Evolutionary conservation across 2,888 invertebrate genomes (phyloP), one percentile per base, ranked within the genome.

Genomic region (Phalera bucephala): DNA sequence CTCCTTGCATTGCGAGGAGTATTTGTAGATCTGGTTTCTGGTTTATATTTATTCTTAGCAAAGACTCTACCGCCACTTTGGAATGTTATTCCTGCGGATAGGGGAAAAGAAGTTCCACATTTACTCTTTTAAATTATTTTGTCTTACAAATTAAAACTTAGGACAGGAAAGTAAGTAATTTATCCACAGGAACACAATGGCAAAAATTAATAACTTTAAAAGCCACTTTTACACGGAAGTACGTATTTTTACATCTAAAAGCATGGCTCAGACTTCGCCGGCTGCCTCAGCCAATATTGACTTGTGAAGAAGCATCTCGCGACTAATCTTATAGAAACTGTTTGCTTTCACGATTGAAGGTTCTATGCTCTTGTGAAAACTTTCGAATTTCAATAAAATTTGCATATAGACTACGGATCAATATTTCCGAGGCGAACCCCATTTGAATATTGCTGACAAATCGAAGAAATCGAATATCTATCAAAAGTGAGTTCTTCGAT

Each of bases 261-360:
- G 36, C 37, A 25, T 45, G 27, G 38, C 31, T 13, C 37, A 48
- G 59, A 46, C 59, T 61, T 50, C 59, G 55, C 40, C 56, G 53
- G 59, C 64, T 52, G 60, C 58, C 66, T 57, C 59, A 67, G 78
- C 79, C 79, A 82, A 83, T 82, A 85, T 85, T 84, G 81, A 82
- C 80, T 72, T 54, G 54, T 62, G 67, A 59, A 69, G 72, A 69
- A 78, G 79, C 80, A 80, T 80, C 80, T 74, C 68, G 67, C 79
- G 76, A 78, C 81, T 85, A 85, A 85, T 84, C 85, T 84, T 82
- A 83, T 85, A 80, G 82, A 84, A 81, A 83, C 79, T 85, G 81
- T 85, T 85, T 85, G 79, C 82, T 46, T 77, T 74, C 69, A 57
- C 76, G 81, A 82, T 82, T 80, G 80, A 82, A 79, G 81, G 78